Conservation (phyloP, 2,113 vertebrate species). For the Butastur rufipennis region DNA sequence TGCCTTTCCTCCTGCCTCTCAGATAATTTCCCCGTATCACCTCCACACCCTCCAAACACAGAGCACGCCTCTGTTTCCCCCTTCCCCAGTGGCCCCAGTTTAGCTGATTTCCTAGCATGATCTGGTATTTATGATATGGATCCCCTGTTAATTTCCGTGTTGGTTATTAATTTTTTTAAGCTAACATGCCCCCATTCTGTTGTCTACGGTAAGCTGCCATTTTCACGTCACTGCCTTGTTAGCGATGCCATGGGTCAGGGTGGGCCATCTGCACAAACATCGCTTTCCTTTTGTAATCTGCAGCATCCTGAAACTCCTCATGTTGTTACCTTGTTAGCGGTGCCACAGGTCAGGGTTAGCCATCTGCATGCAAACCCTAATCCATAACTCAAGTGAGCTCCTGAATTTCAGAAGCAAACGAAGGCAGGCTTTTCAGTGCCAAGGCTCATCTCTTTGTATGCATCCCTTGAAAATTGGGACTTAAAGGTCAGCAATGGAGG, state of each 20-base stretch:
- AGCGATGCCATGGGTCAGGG: background rate
- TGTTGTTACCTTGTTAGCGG: background rate
- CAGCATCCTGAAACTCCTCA: background rate
- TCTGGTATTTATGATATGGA: background rate
- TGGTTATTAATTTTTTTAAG: background rate
- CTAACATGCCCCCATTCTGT: fast-evolving
- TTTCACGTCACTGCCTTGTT: background rate
- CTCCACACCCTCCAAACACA: background rate
- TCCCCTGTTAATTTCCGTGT: background rate
- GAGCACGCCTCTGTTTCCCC: background rate
- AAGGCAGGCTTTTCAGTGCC: background rate
- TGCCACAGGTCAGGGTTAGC: background rate
- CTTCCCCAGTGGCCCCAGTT: background rate
- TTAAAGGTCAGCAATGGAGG: background rate
- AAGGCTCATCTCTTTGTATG: background rate
- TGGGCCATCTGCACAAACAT: background rate
- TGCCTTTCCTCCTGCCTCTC: background rate
- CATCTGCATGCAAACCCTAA: background rate
- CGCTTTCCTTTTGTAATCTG: background rate
- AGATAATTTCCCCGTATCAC: background rate
- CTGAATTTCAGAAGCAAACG: background rate
- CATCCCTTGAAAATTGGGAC: background rate
- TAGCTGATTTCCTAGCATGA: background rate
- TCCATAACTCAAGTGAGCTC: background rate
- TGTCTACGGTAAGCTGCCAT: background rate